Evolutionary conservation across 2,113 vertebrate genomes (phyloP).

Genomic region (Chionis minor): DNA sequence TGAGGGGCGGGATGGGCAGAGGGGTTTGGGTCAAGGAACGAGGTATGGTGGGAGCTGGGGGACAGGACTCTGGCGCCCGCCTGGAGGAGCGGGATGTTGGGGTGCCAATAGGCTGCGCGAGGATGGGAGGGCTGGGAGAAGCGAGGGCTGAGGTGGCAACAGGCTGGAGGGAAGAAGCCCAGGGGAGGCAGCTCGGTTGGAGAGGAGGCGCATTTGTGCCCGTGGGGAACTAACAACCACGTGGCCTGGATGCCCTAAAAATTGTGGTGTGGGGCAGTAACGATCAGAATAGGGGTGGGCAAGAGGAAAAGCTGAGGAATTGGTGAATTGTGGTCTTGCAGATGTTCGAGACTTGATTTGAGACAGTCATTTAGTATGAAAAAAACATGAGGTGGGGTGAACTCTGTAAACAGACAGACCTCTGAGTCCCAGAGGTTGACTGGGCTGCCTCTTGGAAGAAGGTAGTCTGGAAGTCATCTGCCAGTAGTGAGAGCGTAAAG

Average conservation of each 20-base stretch:
- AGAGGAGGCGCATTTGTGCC: background rate
- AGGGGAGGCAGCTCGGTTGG: background rate
- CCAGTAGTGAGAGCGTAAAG: background rate
- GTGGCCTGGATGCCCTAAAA: background rate
- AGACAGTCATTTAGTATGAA: background rate
- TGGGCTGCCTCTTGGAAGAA: background rate
- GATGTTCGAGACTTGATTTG: background rate
- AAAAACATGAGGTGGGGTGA: background rate
- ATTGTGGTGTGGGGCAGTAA: background rate
- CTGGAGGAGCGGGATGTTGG: no score
- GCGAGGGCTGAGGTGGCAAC: no score
- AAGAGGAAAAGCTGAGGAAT: background rate
- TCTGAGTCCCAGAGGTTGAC: background rate
- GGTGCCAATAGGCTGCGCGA: rapidly evolving
- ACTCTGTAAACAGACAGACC: background rate
- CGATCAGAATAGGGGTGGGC: no score
- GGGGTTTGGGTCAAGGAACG: background rate
- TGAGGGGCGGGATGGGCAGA: background rate
- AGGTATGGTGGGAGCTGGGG: no score
- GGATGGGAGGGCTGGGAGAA: no score
- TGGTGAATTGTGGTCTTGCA: background rate
- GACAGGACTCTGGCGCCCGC: no score
- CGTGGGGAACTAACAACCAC: background rate
- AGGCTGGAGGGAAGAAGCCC: background rate
- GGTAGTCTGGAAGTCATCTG: background rate